These are phyloP conservation scores for Elegia similella DNA, from an alignment of 2,888 invertebrate genomes.

Conservation along the genomic window DNA sequence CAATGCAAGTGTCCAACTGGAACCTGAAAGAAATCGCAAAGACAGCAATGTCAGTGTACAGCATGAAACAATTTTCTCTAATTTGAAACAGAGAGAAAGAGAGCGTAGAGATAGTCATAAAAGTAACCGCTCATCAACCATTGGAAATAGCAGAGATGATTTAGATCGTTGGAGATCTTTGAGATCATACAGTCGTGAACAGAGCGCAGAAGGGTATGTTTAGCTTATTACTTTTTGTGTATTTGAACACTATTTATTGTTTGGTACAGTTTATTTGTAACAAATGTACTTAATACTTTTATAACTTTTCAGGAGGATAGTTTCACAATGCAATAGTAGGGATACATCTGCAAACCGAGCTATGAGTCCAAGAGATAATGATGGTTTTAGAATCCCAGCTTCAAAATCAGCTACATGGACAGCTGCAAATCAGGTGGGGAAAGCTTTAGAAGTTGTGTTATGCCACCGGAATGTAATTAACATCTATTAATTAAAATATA, in stretches of 20 bases:
- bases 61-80: slow-evolving; percentile 53
- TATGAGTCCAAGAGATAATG: slow-evolving; percentile 64
- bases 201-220: slow-evolving; percentile 71
- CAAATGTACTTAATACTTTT: not conserved
- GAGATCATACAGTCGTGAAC: slow-evolving; percentile 74
- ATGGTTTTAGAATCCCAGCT: slow-evolving; percentile 69
- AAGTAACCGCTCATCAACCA: slow-evolving; percentile 71
- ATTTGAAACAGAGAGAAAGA: slow-evolving; percentile 55
- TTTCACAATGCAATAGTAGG: slow-evolving; percentile 74
- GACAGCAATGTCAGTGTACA: slow-evolving; percentile 69
- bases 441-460: too few species aligned
- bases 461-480: too few species aligned
- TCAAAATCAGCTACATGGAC: slow-evolving; percentile 55
- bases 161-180: slow-evolving; percentile 73
- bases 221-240: too few species aligned
- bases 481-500: not conserved
- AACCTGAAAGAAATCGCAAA: slow-evolving; percentile 53
- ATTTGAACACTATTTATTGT: too few species aligned
- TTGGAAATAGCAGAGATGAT: slow-evolving; percentile 73
- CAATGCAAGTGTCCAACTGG: slow-evolving; percentile 61
- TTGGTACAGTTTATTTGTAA: slow-evolving; percentile 9
- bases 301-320: slow-evolving; percentile 51
- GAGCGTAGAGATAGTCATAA: slow-evolving; percentile 68
- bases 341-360: slow-evolving; percentile 66
- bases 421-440: slow-evolving; percentile 60